Conservation (phyloP, 2,888 invertebrate genomes). For the Dione vanillae region DNA sequence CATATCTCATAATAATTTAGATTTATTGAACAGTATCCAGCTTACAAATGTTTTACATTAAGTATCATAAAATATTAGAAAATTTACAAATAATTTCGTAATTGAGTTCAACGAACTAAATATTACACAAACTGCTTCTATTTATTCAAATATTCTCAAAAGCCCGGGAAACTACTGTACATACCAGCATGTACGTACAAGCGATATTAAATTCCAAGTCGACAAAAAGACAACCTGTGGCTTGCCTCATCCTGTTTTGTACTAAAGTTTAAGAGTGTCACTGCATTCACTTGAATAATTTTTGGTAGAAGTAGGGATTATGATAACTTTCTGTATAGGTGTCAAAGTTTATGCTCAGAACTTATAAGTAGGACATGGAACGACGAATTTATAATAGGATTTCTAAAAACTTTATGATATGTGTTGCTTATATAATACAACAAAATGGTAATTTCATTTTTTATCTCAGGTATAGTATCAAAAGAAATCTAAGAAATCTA, state of each 20-base stretch:
- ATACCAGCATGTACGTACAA: slow-evolving; percentile 6
- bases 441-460: neutral
- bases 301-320: slow-evolving; percentile 69
- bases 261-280: slow-evolving; percentile 35
- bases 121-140: no score
- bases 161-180: neutral
- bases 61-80: no score
- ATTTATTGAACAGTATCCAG: no score
- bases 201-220: slow-evolving; percentile 40
- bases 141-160: slow-evolving; percentile 1
- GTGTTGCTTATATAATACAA: neutral
- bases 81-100: no score
- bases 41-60: no score
- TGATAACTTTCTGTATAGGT: slow-evolving; percentile 57
- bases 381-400: neutral
- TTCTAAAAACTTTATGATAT: neutral
- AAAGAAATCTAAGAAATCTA: no score
- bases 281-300: slow-evolving; percentile 49
- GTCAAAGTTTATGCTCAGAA: neutral
- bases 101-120: no score
- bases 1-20: no score
- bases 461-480: no score
- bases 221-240: slow-evolving; percentile 36
- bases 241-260: slow-evolving; percentile 35
- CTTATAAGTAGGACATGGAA: neutral